Conservation (phyloP, 2,797 vertebrate species). For the Danio kyathit region DNA sequence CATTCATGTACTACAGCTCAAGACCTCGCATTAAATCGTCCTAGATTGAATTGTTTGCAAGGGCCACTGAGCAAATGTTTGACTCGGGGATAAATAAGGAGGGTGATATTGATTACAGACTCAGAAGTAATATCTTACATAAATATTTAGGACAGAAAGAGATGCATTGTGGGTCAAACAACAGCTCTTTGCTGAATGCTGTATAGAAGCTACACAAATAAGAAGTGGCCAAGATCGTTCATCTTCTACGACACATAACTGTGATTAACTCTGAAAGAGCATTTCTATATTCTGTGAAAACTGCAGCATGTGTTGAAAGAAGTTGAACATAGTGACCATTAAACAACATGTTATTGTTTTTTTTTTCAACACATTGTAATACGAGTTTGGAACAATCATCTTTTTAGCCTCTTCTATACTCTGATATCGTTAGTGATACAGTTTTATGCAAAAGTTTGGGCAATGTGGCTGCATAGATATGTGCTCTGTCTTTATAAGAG, state of each 20-base stretch:
- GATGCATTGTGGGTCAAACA: conserved; percentile 30
- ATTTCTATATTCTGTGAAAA: conserved; percentile 3
- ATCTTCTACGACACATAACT: background rate
- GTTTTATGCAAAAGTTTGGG: too few relatives aligned
- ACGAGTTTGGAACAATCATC: background rate
- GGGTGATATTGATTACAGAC: conserved; percentile 50
- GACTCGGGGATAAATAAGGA: conserved; percentile 20
- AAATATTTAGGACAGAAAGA: conserved; percentile 37
- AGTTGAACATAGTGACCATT: background rate
- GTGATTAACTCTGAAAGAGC: background rate
- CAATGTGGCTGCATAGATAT: too few relatives aligned
- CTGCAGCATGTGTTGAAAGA: background rate
- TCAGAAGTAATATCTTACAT: conserved; percentile 26
- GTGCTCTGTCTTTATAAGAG: too few relatives aligned
- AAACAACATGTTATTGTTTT: background rate
- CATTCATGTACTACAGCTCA: background rate
- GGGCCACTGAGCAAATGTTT: conserved; percentile 41
- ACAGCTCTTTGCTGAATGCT: background rate
- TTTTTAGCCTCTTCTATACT: background rate
- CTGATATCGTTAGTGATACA: background rate
- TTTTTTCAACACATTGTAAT: background rate
- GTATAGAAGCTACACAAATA: conserved; percentile 20
- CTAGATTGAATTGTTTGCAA: conserved; percentile 36
- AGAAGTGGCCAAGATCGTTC: conserved; percentile 18
- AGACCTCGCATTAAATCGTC: conserved; percentile 13